phyloP scores from a whole-genome alignment of 2,113 vertebrate species.

The Cichladusa arquata region DNA sequence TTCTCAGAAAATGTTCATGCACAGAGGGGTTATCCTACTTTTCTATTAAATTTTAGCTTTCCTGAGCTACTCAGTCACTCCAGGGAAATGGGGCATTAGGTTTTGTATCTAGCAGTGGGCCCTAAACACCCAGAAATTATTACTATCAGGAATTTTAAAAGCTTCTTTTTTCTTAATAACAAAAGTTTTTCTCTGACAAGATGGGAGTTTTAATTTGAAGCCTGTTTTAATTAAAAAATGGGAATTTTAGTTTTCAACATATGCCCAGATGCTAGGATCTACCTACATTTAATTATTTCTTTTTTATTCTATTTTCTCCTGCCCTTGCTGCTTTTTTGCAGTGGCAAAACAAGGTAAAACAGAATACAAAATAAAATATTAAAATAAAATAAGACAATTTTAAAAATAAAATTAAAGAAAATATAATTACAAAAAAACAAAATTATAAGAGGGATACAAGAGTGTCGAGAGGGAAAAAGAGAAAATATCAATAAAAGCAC shows the following conservation, averaged over 20 bases:
- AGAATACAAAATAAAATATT: background rate
- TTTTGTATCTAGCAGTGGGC: background rate
- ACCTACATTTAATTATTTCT: background rate
- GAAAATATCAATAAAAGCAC: background rate
- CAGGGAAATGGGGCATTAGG: background rate
- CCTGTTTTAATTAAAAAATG: background rate
- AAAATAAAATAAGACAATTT: background rate
- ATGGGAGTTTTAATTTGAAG: background rate
- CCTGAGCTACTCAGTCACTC: background rate
- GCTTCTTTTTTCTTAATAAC: background rate
- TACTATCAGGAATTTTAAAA: background rate
- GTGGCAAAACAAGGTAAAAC: background rate
- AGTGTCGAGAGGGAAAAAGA: background rate
- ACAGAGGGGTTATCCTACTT: background rate
- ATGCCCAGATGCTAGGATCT: background rate
- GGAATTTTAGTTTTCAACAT: background rate
- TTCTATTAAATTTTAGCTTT: background rate
- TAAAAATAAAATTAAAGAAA: background rate
- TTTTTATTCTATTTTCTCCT: background rate
- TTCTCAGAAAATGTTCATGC: background rate
- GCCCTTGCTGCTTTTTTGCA: background rate
- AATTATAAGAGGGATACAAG: background rate
- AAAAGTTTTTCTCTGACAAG: background rate
- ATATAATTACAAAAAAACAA: background rate
- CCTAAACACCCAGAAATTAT: background rate